These are phyloP conservation scores for Syngnathus rostellatus DNA, from an alignment of 2,797 vertebrate genomes.

Conservation along the genomic window DNA sequence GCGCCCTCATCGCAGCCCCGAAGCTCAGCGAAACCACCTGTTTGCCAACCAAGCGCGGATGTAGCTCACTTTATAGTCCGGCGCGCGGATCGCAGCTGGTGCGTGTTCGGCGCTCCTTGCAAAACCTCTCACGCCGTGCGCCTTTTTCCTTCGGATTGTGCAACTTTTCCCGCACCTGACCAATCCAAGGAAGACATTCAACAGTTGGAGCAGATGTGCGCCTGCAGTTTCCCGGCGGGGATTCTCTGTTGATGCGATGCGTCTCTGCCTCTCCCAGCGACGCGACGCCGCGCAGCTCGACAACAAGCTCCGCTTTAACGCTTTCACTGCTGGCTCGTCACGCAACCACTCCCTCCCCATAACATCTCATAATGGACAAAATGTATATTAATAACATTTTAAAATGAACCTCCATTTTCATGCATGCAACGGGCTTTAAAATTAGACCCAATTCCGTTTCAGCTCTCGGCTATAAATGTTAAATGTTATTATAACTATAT, in stretches of 20 bases:
- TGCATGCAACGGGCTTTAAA: background rate
- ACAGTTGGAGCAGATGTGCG: conserved; percentile 32
- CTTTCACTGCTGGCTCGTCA: conserved; percentile 41
- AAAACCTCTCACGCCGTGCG: background rate
- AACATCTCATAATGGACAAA: too few species aligned
- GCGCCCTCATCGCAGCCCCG: conserved; percentile 33
- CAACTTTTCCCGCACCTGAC: background rate
- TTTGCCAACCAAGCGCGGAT: background rate
- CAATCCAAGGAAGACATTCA: background rate
- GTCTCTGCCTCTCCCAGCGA: conserved; percentile 46
- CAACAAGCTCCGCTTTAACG: conserved; percentile 60
- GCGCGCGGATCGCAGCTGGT: background rate
- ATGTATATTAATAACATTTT: too few species aligned
- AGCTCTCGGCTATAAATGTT: too few species aligned
- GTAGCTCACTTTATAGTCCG: background rate
- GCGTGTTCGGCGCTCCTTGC: background rate
- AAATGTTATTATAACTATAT: background rate
- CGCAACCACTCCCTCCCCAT: conserved; percentile 35
- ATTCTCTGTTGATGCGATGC: conserved; percentile 64
- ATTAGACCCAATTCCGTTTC: background rate
- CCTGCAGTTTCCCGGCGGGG: conserved; percentile 48
- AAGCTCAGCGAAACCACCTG: background rate
- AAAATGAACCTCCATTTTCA: too few species aligned
- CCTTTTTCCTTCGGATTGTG: background rate
- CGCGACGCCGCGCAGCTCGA: conserved; percentile 54